Evolutionary conservation across 2,113 vertebrate genomes (phyloP), one percentile per base, ranked within the genome.

Genomic region (Serilophus lunatus): DNA sequence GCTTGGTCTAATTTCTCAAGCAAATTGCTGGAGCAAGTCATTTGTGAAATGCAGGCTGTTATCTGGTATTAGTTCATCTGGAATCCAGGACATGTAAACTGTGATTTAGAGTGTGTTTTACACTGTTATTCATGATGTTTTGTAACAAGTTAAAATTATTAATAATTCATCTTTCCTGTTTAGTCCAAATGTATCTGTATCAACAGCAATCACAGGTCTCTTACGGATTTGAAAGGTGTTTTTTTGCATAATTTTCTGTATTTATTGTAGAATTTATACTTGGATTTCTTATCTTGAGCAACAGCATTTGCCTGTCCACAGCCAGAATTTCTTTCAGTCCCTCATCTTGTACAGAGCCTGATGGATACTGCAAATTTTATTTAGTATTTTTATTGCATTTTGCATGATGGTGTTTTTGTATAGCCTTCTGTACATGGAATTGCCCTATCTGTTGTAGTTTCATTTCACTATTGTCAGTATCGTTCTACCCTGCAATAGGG

Each of bases 61-160:
- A 92, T 89, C 92, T 93, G 45, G 42, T 91, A 72, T 95, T 96
- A 92, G 88, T 65, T 94, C 93, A 94, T 96, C 90, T 35, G 51
- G 88, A 96, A 95, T 96, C 88, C 91, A 82, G 78, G 59, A 45
- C 63, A 45, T 88, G n/a, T 54, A 84, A 92, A 88, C 45, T 83
- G 61, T 82, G 49, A 71, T 95, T 91, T 95, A 51, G 51, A 88
- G 69, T 75, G 75, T 69, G 38, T 53, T 96, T 82, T 92, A 87
- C 59, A 53, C 53, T 83, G 83, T 50, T 93, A 56, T 79, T 91
- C 75, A 53, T 19, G 68, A 64, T 74, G 53, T 94, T 94, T 94
- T 94, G 61, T 93, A 91, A 83, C 71, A 82, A 93, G 60, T 65
- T 79, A 60, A 94, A 93, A 78, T 47, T 49, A 86, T 94, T 91